Evolutionary conservation across 2,888 invertebrate species (phyloP).

Genomic region (Heterodera filipjevi): DNA sequence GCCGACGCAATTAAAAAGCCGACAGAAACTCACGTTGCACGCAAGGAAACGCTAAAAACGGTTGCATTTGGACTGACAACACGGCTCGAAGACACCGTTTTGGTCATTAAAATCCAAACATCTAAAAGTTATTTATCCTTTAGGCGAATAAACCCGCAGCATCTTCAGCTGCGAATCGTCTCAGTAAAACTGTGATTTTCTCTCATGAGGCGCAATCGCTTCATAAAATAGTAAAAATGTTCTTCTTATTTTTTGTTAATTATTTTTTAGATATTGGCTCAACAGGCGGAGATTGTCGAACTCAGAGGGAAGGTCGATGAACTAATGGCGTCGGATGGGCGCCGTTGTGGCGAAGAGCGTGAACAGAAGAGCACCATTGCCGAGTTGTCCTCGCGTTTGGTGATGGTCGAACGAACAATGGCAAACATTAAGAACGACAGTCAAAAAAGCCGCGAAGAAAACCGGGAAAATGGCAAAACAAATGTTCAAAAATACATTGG

Average conservation of each 20-base stretch:
- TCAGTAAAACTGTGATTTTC: slow-evolving; percentile 19
- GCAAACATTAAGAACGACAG: neutral
- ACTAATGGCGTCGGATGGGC: neutral
- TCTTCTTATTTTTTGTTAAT: neutral
- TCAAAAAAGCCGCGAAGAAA: slow-evolving; percentile 3
- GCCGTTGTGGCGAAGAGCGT: neutral
- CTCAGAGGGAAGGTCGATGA: slow-evolving; percentile 6
- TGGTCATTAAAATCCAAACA: slow-evolving; percentile 15
- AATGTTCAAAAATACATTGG: neutral
- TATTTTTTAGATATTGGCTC: slow-evolving; percentile 6
- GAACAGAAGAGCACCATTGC: slow-evolving; percentile 8
- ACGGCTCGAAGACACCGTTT: slow-evolving; percentile 36
- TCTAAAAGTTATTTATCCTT: neutral
- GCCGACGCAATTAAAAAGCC: slow-evolving; percentile 3
- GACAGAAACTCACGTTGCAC: neutral
- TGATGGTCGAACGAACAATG: neutral
- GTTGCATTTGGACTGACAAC: slow-evolving; percentile 41
- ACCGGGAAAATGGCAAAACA: neutral
- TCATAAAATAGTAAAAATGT: slow-evolving; percentile 16
- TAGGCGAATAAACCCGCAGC: slow-evolving; percentile 8
- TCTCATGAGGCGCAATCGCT: slow-evolving; percentile 23
- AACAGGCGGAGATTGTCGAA: slow-evolving; percentile 5
- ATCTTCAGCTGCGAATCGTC: neutral
- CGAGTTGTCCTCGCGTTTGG: slow-evolving; percentile 1
- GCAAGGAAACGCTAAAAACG: slow-evolving; percentile 31